A percentile compares a stretch with the other conserved stretches of the same genome.
Conservation (phyloP, 2,797 vertebrate species). For the Lerista edwardsae region DNA sequence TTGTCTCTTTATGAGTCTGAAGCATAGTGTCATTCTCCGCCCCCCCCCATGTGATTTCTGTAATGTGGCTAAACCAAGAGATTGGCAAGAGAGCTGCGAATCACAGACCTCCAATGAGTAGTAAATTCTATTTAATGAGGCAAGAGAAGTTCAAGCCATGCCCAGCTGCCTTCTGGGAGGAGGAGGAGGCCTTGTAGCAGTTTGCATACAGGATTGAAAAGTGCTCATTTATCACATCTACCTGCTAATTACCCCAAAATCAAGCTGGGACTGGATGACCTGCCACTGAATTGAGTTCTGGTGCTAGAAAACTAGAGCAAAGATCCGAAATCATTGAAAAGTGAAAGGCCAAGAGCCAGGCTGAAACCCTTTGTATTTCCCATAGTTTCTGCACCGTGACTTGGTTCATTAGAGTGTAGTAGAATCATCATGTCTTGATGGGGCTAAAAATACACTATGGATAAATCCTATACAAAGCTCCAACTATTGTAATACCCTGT, state of each 20-base stretch:
- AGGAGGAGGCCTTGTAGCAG: slow-evolving; percentile 40
- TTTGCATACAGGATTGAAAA: slow-evolving; percentile 48
- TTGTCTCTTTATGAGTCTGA: not conserved
- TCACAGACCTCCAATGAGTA: slow-evolving; percentile 39
- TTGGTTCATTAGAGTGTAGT: not conserved
- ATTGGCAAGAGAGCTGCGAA: slow-evolving; percentile 43
- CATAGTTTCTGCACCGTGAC: slow-evolving; percentile 35
- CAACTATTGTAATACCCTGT: not conserved
- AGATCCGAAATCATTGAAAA: slow-evolving; percentile 54
- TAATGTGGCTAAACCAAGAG: slow-evolving; percentile 56
- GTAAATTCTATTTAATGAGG: slow-evolving; percentile 54
- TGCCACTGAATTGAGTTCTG: slow-evolving; percentile 53
- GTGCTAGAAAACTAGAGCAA: slow-evolving; percentile 15
- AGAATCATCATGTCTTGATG: not conserved
- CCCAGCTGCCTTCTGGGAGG: slow-evolving; percentile 39
- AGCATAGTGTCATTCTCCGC: not conserved
- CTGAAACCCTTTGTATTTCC: slow-evolving; percentile 33
- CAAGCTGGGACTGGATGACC: slow-evolving; percentile 54
- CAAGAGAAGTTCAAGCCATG: slow-evolving; percentile 44
- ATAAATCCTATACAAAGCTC: not conserved
- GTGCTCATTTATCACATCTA: slow-evolving; percentile 47
- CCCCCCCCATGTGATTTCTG: not conserved
- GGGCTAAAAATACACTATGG: not conserved
- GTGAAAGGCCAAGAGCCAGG: slow-evolving; percentile 29
- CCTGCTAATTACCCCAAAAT: slow-evolving; percentile 61